These are phyloP conservation scores for Vanessa atalanta DNA, from an alignment of 1,140 invertebrate genomes.

Conservation along the genomic window DNA sequence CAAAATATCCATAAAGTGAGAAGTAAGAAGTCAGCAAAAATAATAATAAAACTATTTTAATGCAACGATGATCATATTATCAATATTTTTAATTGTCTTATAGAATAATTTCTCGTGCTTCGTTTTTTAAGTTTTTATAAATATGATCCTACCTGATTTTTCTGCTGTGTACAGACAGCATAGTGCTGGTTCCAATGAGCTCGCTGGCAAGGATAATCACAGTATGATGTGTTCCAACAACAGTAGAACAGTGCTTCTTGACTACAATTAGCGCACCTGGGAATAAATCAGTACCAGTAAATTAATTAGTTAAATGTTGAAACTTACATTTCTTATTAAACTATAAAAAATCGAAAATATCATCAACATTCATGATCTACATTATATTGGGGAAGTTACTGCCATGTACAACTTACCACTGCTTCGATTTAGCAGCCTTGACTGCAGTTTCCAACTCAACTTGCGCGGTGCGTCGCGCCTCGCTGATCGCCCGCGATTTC, in stretches of 20 bases:
- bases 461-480: constrained; percentile 54
- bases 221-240: constrained; percentile 97
- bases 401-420: constrained; percentile 54
- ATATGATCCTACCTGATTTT: constrained; percentile 46
- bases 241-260: constrained; percentile 95
- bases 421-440: constrained; percentile 61
- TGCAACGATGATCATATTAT: too few relatives aligned
- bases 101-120: too few relatives aligned
- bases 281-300: background rate
- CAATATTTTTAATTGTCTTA: too few relatives aligned
- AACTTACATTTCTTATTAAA: background rate
- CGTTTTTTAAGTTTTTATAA: too few relatives aligned
- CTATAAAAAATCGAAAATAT: too few relatives aligned
- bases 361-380: too few relatives aligned
- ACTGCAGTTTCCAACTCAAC: constrained; percentile 62
- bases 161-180: constrained; percentile 71
- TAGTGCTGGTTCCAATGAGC: constrained; percentile 85
- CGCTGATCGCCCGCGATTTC: constrained; percentile 48
- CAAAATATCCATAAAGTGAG: too few relatives aligned
- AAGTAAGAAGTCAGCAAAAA: too few relatives aligned
- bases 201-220: constrained; percentile 91
- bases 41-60: too few relatives aligned
- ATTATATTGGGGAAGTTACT: too few relatives aligned
- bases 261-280: constrained; percentile 91
- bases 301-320: too few relatives aligned